Evolutionary conservation across 64 coral and sea anemone genomes (phyloP).

Genomic region (Montipora foliosa): DNA sequence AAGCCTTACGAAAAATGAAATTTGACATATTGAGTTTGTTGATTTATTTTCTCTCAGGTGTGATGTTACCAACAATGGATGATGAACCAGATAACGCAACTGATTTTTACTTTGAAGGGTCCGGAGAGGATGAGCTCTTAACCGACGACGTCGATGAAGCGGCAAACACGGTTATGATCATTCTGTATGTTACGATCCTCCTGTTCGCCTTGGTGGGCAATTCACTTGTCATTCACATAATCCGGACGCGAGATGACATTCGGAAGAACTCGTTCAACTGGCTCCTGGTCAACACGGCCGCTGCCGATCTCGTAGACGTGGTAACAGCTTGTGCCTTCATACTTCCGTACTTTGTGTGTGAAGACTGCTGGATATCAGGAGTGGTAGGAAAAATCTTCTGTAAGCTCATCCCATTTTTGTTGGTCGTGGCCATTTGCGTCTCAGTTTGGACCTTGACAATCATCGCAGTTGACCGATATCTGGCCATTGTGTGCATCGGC

Average conservation of each 20-base stretch:
- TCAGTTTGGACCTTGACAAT: conserved; percentile 52
- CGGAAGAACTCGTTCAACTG: conserved; percentile 69
- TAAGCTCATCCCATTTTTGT: conserved; percentile 38
- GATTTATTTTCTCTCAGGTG: not conserved
- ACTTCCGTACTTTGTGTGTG: conserved; percentile 15
- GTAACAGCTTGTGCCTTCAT: not conserved
- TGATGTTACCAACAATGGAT: not conserved
- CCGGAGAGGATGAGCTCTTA: not conserved
- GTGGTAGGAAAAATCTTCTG: conserved; percentile 44
- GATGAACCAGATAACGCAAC: not conserved
- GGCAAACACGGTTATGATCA: conserved; percentile 3
- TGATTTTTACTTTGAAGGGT: not conserved
- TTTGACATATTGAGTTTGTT: not conserved
- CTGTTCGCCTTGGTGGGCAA: conserved; percentile 57
- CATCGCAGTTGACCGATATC: conserved; percentile 66
- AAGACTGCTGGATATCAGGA: conserved; percentile 39
- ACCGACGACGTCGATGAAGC: not conserved
- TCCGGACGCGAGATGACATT: conserved; percentile 56
- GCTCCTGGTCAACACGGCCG: conserved; percentile 68
- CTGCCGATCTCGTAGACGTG: conserved; percentile 57
- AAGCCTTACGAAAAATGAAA: too few species aligned
- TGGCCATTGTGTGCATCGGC: conserved; percentile 5
- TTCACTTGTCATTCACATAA: conserved; percentile 59
- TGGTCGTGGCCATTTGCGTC: conserved; percentile 23
- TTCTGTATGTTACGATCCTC: conserved; percentile 44